Evolutionary conservation across 1,140 invertebrate genomes (phyloP).

Genomic region (Zeugodacus cucurbitae): DNA sequence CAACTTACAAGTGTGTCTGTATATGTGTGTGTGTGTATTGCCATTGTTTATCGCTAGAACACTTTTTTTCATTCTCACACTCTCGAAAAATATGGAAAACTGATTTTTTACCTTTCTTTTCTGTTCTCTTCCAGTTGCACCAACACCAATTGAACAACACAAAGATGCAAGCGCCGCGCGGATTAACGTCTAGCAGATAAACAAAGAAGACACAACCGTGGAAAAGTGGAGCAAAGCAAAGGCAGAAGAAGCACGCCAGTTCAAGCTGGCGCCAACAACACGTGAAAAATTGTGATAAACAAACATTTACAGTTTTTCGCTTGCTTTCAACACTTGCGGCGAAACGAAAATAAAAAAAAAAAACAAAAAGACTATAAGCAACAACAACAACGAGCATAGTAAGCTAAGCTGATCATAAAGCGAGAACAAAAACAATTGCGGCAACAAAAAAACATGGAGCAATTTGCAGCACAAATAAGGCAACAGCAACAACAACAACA

Average conservation of each 20-base stretch:
- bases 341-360: background rate
- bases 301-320: background rate
- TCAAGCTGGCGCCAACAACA: conserved; percentile 1
- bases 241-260: background rate
- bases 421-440: too few species aligned
- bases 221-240: background rate
- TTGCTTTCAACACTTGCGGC: conserved; percentile 6
- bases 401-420: background rate
- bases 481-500: conserved; percentile 43
- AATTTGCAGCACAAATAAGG: conserved; percentile 32
- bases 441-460: background rate
- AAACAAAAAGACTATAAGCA: background rate
- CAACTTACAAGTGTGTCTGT: background rate
- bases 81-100: background rate
- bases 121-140: background rate
- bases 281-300: conserved; percentile 23
- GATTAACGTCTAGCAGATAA: conserved; percentile 1
- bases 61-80: background rate
- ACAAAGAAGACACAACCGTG: background rate
- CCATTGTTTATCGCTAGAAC: background rate
- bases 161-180: background rate
- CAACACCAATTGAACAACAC: background rate
- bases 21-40: background rate
- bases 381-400: background rate
- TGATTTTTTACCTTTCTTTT: background rate